Conservation (phyloP, 2,113 vertebrate species). For the Stercorarius parasiticus region DNA sequence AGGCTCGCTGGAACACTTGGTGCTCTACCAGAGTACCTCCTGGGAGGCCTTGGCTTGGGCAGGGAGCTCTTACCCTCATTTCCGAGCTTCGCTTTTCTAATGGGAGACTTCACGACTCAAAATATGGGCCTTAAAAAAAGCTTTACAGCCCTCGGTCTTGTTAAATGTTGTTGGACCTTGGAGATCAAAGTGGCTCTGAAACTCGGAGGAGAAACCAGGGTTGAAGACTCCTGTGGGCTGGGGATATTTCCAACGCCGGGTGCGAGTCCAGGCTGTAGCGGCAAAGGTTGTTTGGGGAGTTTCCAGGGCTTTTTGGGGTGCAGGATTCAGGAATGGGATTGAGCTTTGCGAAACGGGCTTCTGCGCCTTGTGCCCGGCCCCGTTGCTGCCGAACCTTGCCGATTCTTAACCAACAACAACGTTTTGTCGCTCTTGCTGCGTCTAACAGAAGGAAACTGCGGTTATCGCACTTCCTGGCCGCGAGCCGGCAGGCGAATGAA, state of each 20-base stretch:
- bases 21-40: neutral
- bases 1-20: neutral
- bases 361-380: neutral
- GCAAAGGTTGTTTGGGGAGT: rapidly evolving
- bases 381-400: neutral
- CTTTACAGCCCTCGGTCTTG: neutral
- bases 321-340: rapidly evolving
- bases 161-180: neutral
- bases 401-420: neutral
- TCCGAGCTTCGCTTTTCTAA: neutral
- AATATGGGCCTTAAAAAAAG: neutral
- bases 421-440: neutral
- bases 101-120: neutral
- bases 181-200: neutral
- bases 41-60: neutral
- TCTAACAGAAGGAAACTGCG: conserved; percentile 64
- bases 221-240: rapidly evolving
- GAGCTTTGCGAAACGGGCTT: neutral
- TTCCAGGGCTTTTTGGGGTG: rapidly evolving
- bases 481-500: neutral
- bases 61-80: neutral
- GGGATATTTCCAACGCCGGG: rapidly evolving
- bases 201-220: neutral
- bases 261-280: rapidly evolving
- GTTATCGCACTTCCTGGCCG: conserved; percentile 65